These are phyloP conservation scores for Heterohyrax brucei DNA, from an alignment of 2,797 vertebrate species.

Conservation along the genomic window DNA sequence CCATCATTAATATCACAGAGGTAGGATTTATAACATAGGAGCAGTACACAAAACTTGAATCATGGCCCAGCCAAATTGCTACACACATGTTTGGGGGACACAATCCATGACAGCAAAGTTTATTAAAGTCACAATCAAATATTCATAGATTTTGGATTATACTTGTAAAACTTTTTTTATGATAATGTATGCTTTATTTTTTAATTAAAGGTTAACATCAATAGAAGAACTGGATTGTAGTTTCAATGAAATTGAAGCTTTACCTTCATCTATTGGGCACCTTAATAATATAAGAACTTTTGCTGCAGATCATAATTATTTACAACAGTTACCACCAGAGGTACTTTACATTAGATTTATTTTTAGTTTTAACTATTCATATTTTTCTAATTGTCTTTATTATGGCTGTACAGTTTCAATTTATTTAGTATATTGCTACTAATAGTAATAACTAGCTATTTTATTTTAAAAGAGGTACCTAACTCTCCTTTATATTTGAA, in stretches of 20 bases:
- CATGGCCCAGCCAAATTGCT: too few species aligned
- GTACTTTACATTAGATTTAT: constrained; percentile 88
- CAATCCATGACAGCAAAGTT: background rate
- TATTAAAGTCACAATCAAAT: constrained; percentile 54
- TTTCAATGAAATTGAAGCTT: constrained; percentile 98
- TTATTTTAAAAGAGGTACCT: constrained; percentile 53
- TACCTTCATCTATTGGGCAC: constrained; percentile 96
- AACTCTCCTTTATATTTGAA: constrained; percentile 42
- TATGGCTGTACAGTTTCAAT: background rate
- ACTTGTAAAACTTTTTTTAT: constrained; percentile 20
- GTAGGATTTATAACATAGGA: too few species aligned
- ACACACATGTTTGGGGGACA: too few species aligned
- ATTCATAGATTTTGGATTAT: constrained; percentile 54
- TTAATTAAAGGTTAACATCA: constrained; percentile 91
- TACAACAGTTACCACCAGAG: constrained; percentile 96
- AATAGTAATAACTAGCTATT: constrained; percentile 26
- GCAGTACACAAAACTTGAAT: too few species aligned
- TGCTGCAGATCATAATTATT: constrained; percentile 98
- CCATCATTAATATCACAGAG: too few species aligned
- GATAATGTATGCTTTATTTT: constrained; percentile 13
- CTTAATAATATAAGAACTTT: constrained; percentile 96
- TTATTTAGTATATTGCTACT: background rate
- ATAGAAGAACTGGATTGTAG: constrained; percentile 98
- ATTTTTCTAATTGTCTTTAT: constrained; percentile 43
- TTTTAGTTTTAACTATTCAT: constrained; percentile 32